Evolutionary conservation across 2,797 vertebrate species (phyloP), one percentile per base, ranked within the genome.

Genomic region (Tragelaphus oryx): DNA sequence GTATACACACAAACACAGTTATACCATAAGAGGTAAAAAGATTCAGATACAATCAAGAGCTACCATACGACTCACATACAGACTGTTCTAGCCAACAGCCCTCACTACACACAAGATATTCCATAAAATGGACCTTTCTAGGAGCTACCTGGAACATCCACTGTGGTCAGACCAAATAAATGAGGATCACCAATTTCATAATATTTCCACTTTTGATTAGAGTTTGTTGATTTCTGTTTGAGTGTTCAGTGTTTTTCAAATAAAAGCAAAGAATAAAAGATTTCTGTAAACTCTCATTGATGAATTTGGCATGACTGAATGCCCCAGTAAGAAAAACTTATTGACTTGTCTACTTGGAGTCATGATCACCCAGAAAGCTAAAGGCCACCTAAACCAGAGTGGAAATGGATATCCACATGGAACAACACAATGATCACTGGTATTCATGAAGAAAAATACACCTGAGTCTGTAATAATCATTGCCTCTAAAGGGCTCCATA

Each of bases 261-360:
- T 60, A 92, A 96, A 90, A 33, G 26, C 44, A 76, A 89, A 91
- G 17, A 75, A 88, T 84, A 60, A 93, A 89, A 59, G 4, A 93
- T n/a, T 41, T 93, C 24, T 85, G 1, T 87, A 71, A 87, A 88
- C 20, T 80, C 3, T 41, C 0, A 0, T 88, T 59, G 57, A 28
- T 62, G 12, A 10, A 62, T 68, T 81, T 79, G 83, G 33, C 33
- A 68, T 33, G 11, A 14, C 60, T 83, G 16, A 94, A 80, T 46
- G 41, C 6, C 44, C 18, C 18, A 81, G 28, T 9, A 46, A 57
- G 11, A 92, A 76, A 83, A 24, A 1, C 16, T 62, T 65, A 41
- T n/a, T 86, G 24, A 20, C 9, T 46, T 91, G 17, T 79, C 28
- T 28, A 75, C 3, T 18, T 81, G 8, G 33, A 93, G 81, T 74